These are phyloP conservation scores for Drosophila merina DNA, from an alignment of 2,888 invertebrate genomes.

Conservation along the genomic window DNA sequence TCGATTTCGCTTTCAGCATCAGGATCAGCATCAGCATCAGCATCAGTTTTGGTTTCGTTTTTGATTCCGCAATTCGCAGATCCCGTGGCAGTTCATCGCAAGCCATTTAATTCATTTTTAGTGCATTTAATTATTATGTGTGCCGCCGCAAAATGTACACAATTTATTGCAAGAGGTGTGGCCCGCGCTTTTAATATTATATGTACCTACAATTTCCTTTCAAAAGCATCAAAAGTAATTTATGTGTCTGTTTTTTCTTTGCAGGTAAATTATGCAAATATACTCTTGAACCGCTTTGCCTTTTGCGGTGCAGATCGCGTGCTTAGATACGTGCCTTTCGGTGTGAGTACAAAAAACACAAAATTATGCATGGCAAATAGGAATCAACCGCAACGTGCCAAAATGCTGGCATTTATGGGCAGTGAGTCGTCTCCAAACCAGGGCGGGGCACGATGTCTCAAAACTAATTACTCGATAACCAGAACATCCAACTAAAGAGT, in stretches of 20 bases:
- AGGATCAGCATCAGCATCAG: too few relatives aligned
- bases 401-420: constrained; percentile 36
- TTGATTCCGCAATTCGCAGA: constrained; percentile 29
- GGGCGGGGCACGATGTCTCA: constrained; percentile 11
- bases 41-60: constrained; percentile 12
- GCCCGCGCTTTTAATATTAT: constrained; percentile 38
- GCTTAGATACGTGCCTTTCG: constrained; percentile 47
- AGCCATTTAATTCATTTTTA: constrained; percentile 58
- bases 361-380: constrained; percentile 12
- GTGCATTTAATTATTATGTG: constrained; percentile 71
- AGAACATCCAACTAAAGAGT: constrained; percentile 15
- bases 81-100: constrained; percentile 44
- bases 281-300: constrained; percentile 44
- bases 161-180: constrained; percentile 77
- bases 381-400: constrained; percentile 34
- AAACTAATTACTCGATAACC: constrained; percentile 19
- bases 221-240: constrained; percentile 41
- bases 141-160: constrained; percentile 60
- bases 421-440: background rate
- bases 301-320: constrained; percentile 43
- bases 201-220: constrained; percentile 29
- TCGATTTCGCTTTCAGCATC: constrained; percentile 13
- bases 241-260: constrained; percentile 59
- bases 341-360: constrained; percentile 15
- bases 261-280: constrained; percentile 74